Conservation (phyloP, 2,888 invertebrate genomes). For the Adela reaumurella region DNA sequence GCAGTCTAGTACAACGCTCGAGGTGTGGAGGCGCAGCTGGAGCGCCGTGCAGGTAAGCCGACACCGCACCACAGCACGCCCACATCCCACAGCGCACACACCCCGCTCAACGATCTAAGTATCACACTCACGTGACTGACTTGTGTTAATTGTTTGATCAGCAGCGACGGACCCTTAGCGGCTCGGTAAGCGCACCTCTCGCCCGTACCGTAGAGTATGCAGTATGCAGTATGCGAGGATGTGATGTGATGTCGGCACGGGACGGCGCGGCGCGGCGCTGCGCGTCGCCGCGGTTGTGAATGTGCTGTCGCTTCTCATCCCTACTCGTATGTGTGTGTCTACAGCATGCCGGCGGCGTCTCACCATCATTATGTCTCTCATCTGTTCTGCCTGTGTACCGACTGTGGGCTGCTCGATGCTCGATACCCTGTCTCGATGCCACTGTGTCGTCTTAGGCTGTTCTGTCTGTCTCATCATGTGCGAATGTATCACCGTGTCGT, state of each 20-base stretch:
- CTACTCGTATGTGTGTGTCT: slow-evolving; percentile 43
- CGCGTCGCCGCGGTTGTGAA: slow-evolving; percentile 2
- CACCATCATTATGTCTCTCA: slow-evolving; percentile 27
- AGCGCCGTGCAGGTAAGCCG: slow-evolving; percentile 1
- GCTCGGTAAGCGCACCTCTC: slow-evolving; percentile 40
- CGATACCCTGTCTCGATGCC: slow-evolving; percentile 44
- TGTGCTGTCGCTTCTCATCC: slow-evolving; percentile 36
- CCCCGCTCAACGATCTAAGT: slow-evolving; percentile 23
- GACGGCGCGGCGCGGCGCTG: background rate
- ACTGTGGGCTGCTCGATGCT: slow-evolving; percentile 34
- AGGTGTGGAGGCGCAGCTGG: background rate
- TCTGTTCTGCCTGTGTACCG: slow-evolving; percentile 54
- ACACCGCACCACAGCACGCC: too few relatives aligned
- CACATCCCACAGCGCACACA: background rate
- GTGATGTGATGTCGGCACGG: slow-evolving; percentile 52
- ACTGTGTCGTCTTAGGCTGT: slow-evolving; percentile 42
- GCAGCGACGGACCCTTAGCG: slow-evolving; percentile 55
- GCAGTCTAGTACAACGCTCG: too few relatives aligned
- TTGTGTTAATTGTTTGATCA: slow-evolving; percentile 55
- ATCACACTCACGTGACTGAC: slow-evolving; percentile 51
- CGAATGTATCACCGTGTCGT: slow-evolving; percentile 41
- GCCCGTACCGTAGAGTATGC: slow-evolving; percentile 16
- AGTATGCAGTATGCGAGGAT: slow-evolving; percentile 15
- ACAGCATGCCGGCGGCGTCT: slow-evolving; percentile 54
- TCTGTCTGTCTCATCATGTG: slow-evolving; percentile 42